These are phyloP conservation scores for Meandrusa payeni DNA, from an alignment of 2,888 invertebrate genomes.

Conservation along the genomic window DNA sequence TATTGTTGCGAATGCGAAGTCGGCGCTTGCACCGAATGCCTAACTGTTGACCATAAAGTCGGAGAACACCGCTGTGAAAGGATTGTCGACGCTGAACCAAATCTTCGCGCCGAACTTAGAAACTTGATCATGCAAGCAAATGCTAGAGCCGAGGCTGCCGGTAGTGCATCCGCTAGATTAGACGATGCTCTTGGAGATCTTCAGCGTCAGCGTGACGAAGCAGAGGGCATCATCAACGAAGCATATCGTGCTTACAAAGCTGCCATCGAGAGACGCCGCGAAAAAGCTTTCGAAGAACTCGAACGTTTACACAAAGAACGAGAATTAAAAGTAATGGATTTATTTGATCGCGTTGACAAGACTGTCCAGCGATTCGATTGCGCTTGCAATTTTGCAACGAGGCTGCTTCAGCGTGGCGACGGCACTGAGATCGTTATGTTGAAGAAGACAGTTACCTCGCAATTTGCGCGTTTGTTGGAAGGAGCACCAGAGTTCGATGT, in stretches of 20 bases:
- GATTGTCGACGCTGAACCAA: slow-evolving; percentile 88
- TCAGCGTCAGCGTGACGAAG: slow-evolving; percentile 92
- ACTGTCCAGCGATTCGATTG: slow-evolving; percentile 92
- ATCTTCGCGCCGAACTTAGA: slow-evolving; percentile 88
- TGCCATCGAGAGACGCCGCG: slow-evolving; percentile 89
- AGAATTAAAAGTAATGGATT: slow-evolving; percentile 94
- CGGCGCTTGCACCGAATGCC: slow-evolving; percentile 93
- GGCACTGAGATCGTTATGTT: slow-evolving; percentile 91
- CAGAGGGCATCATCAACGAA: slow-evolving; percentile 90
- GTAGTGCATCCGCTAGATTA: slow-evolving; percentile 87
- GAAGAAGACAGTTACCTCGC: slow-evolving; percentile 88
- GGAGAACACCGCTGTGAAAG: slow-evolving; percentile 92
- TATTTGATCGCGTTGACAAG: slow-evolving; percentile 90
- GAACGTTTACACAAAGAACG: slow-evolving; percentile 90
- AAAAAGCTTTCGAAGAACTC: slow-evolving; percentile 87
- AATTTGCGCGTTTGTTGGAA: slow-evolving; percentile 88
- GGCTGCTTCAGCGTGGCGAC: slow-evolving; percentile 91
- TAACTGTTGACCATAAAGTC: slow-evolving; percentile 90
- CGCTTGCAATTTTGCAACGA: slow-evolving; percentile 91
- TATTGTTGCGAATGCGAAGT: slow-evolving; percentile 94
- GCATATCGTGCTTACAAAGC: slow-evolving; percentile 90
- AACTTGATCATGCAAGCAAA: slow-evolving; percentile 88
- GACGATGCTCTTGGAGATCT: slow-evolving; percentile 91
- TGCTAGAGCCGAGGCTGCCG: slow-evolving; percentile 87
- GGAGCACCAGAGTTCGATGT: slow-evolving; percentile 91